These are phyloP conservation scores for Dasypogon diadema DNA, from an alignment of 2,888 invertebrate genomes.

Conservation along the genomic window DNA sequence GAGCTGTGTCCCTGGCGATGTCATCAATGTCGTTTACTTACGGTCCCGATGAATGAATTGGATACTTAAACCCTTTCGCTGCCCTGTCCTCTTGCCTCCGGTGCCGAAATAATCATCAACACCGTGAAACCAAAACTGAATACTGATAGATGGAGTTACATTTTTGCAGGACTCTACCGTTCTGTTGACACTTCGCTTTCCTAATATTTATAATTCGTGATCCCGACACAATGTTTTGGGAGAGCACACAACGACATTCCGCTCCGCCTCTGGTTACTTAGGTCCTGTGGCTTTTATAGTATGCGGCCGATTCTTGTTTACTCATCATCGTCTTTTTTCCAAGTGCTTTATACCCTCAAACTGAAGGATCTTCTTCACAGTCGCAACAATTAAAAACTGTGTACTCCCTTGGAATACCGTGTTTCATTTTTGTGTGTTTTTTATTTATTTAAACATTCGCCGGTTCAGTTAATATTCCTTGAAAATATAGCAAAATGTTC, in stretches of 20 bases:
- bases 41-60: conserved; percentile 43
- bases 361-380: background rate
- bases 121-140: conserved; percentile 47
- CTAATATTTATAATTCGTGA: conserved; percentile 58
- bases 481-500: too few species aligned
- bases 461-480: too few species aligned
- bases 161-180: conserved; percentile 56
- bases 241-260: conserved; percentile 52
- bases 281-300: conserved; percentile 45
- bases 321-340: conserved; percentile 33
- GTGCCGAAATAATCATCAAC: conserved; percentile 36
- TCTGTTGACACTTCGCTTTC: conserved; percentile 57
- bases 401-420: background rate
- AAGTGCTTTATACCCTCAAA: background rate
- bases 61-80: conserved; percentile 41
- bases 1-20: conserved; percentile 29
- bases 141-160: conserved; percentile 49
- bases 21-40: conserved; percentile 47
- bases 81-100: background rate
- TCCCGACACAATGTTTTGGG: conserved; percentile 56
- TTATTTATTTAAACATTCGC: too few species aligned
- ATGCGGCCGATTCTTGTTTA: conserved; percentile 32
- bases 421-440: background rate
- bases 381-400: conserved; percentile 2
- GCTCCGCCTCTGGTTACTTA: conserved; percentile 39